phyloP scores from a whole-genome alignment of 2,797 vertebrate genomes.

The Furcifer pardalis region DNA sequence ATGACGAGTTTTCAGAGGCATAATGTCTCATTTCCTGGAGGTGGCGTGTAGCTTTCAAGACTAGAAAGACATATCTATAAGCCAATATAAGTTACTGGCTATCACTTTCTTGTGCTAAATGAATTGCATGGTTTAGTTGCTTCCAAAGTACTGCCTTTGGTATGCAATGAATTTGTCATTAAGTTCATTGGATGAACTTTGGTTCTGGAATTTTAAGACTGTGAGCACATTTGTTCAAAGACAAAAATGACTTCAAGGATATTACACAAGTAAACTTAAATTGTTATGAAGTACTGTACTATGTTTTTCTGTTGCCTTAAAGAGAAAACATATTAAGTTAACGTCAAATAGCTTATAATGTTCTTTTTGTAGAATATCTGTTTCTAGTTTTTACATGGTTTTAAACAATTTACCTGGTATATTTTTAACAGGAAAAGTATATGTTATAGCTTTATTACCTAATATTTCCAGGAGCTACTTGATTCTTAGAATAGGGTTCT shows the following conservation, averaged over 20 bases:
- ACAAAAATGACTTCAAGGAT: constrained; percentile 49
- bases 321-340: constrained; percentile 58
- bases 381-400: constrained; percentile 53
- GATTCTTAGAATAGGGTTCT: too few relatives aligned
- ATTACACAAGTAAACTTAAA: constrained; percentile 61
- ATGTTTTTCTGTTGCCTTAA: constrained; percentile 71
- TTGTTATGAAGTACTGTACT: too few relatives aligned
- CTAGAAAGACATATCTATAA: neutral
- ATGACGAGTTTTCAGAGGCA: too few relatives aligned
- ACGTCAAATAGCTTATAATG: constrained; percentile 54
- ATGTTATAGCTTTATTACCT: constrained; percentile 30
- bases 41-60: neutral
- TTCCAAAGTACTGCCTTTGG: neutral
- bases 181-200: neutral
- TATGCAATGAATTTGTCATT: neutral
- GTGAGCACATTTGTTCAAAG: constrained; percentile 12
- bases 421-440: constrained; percentile 48
- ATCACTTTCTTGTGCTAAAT: neutral
- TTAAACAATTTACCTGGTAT: constrained; percentile 38
- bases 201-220: neutral
- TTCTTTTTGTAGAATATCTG: constrained; percentile 50
- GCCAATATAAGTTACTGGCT: neutral
- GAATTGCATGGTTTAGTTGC: neutral
- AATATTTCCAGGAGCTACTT: constrained; percentile 53
- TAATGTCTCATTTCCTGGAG: neutral